A percentile compares a stretch with the other conserved stretches of the same genome.
phyloP scores from a whole-genome alignment of 1,140 invertebrate genomes.

The Tetramorium alpestre region DNA sequence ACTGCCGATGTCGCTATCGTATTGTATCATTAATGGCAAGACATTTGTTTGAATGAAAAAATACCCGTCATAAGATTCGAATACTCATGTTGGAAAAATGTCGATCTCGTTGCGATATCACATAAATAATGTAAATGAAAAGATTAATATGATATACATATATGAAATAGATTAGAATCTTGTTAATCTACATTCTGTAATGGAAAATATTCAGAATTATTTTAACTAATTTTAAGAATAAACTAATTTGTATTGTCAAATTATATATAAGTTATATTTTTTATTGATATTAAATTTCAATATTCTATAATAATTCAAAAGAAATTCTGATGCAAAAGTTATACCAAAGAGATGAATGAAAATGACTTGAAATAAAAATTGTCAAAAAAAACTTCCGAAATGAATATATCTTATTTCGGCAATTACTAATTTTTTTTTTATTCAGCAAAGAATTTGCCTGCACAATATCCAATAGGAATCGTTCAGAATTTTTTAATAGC shows the following conservation, averaged over 20 bases:
- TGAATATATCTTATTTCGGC: background rate
- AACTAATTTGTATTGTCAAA: background rate
- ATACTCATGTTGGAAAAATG: background rate
- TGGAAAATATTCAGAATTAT: background rate
- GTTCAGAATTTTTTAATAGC: background rate
- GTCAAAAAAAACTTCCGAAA: background rate
- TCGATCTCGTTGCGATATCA: background rate
- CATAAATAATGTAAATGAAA: background rate
- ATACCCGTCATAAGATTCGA: background rate
- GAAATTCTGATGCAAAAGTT: background rate
- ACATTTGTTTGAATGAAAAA: constrained; percentile 42
- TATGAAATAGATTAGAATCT: background rate
- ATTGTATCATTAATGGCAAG: constrained; percentile 37
- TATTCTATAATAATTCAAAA: background rate
- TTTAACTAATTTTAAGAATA: background rate
- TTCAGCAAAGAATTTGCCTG: background rate
- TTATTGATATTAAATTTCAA: background rate
- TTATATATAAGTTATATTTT: background rate
- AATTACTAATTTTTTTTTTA: background rate
- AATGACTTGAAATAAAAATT: background rate
- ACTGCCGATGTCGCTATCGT: background rate
- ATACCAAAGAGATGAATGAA: background rate
- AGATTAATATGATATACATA: background rate
- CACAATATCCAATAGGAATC: background rate
- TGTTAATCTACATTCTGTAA: background rate